A percentile compares a stretch with the other conserved stretches of the same genome.
phyloP scores from a whole-genome alignment of 2,113 vertebrate genomes.

The Platichthys flesus region DNA sequence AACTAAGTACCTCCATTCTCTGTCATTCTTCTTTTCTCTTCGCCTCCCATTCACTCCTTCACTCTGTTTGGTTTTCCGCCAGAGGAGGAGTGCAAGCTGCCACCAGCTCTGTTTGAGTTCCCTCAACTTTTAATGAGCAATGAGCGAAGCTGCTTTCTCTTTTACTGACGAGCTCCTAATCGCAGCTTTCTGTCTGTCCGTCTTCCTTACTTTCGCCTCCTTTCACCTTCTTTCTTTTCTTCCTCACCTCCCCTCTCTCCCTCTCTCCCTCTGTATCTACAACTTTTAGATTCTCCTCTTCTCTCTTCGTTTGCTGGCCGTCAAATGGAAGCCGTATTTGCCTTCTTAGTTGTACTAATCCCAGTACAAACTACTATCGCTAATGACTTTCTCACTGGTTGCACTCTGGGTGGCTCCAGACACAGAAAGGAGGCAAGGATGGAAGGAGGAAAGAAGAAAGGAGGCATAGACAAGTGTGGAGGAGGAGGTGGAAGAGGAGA shows the following conservation, averaged over 20 bases:
- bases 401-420: slow-evolving; percentile 37
- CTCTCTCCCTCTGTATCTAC: neutral
- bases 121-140: slow-evolving; percentile 78
- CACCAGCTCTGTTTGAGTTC: slow-evolving; percentile 77
- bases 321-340: slow-evolving; percentile 73
- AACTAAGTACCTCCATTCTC: slow-evolving; percentile 69
- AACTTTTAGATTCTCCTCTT: slow-evolving; percentile 42
- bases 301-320: slow-evolving; percentile 37
- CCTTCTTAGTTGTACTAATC: slow-evolving; percentile 72
- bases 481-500: slow-evolving; percentile 5
- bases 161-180: slow-evolving; percentile 54
- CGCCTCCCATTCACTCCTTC: slow-evolving; percentile 44
- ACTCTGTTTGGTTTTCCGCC: slow-evolving; percentile 72
- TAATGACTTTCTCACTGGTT: slow-evolving; percentile 77
- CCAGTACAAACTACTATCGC: slow-evolving; percentile 72
- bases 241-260: neutral
- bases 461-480: neutral
- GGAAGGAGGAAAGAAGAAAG: neutral
- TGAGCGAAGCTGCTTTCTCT: slow-evolving; percentile 49
- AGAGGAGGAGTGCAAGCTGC: slow-evolving; percentile 72
- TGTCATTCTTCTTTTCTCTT: slow-evolving; percentile 64
- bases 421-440: neutral
- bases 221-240: slow-evolving; percentile 5
- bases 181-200: slow-evolving; percentile 30
- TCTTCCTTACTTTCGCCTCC: slow-evolving; percentile 39